Base-by-base conservation (phyloP, 2,113 vertebrate genomes). In the Eidolon helvum region DNA sequence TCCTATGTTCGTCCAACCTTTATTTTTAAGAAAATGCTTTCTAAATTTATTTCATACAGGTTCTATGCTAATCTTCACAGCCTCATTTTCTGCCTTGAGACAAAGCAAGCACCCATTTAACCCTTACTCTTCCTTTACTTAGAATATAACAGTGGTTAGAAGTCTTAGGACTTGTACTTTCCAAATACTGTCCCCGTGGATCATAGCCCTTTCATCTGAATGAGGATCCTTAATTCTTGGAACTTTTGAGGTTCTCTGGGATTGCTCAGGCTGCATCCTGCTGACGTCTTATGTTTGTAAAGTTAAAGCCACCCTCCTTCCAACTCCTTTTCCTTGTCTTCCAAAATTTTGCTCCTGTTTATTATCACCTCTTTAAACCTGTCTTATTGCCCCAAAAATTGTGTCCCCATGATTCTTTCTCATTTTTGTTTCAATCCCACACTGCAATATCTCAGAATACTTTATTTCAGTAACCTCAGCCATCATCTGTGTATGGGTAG, bases 11-110 rank as follows among this genome's bases (percentile, higher is more conserved):
- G 28, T 71, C 63, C 24, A 8, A 3, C 71, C 63, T 71, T 59
- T 35, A 38, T 84, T 69, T 83, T 84, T 72, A 78, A 85, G 53
- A 26, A 86, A 71, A 30, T 90, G 24, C 38, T 68, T 71, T 80
- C 22, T 40, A 21, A 57, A 19, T 71, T 75, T 68, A 35, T 61
- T 59, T 77, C 45, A 5, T 72, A 5, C 10, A 61, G 12, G 30
- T 71, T 68, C 50, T 61, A 2, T 9, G 22, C 22, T 43, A 22
- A n/a, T 88, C 90, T 68, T 61, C 59, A 22, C 16, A 21, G 38
- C 18, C 30, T 83, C 24, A 8, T 22, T 75, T 74, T 75, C 69
- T n/a, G 7, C 48, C 68, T 59, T n/a, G 38, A 83, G 21, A 69
- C 72, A 21, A 40, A 61, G 63, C 24, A 22, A 26, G 26, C 19